These are phyloP conservation scores for Schizopygopsis pylzovi DNA, from an alignment of 2,797 vertebrate genomes.

Conservation along the genomic window DNA sequence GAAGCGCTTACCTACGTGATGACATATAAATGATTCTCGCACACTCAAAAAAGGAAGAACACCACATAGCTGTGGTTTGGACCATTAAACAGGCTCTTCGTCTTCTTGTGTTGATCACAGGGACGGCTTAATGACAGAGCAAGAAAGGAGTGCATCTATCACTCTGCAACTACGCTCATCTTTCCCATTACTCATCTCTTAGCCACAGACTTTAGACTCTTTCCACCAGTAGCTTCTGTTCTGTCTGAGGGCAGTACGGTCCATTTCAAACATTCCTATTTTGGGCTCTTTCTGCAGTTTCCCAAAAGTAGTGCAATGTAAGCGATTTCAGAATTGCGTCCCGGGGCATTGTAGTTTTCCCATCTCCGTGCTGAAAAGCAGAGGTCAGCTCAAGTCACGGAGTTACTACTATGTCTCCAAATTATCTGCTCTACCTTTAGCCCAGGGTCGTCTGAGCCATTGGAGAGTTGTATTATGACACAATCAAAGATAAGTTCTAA, in stretches of 20 bases:
- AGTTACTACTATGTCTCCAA: slow-evolving; percentile 10
- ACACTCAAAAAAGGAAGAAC: slow-evolving; percentile 51
- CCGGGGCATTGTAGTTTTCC: not conserved
- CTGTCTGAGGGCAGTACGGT: slow-evolving; percentile 9
- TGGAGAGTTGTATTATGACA: slow-evolving; percentile 1
- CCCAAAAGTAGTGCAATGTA: not conserved
- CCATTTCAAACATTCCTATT: slow-evolving; percentile 26
- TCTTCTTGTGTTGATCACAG: slow-evolving; percentile 54
- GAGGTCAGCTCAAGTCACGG: not conserved
- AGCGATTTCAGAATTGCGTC: slow-evolving; percentile 19
- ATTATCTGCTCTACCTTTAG: slow-evolving; percentile 38
- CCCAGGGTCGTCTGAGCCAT: slow-evolving; percentile 2
- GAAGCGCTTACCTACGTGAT: slow-evolving; percentile 26
- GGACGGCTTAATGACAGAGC: slow-evolving; percentile 50
- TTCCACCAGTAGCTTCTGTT: slow-evolving; percentile 23
- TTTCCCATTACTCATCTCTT: slow-evolving; percentile 48
- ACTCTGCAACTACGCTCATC: slow-evolving; percentile 43
- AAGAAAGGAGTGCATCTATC: slow-evolving; percentile 38
- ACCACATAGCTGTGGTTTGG: slow-evolving; percentile 37
- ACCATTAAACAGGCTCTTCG: slow-evolving; percentile 20
- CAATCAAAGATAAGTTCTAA: not conserved
- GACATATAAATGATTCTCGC: slow-evolving; percentile 23
- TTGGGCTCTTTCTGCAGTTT: not conserved
- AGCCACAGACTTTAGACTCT: slow-evolving; percentile 28
- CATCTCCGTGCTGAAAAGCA: not conserved